Evolutionary conservation across 2,797 vertebrate genomes (phyloP), one percentile per base, ranked within the genome.

Genomic region (Cryptoblepharus egeriae): DNA sequence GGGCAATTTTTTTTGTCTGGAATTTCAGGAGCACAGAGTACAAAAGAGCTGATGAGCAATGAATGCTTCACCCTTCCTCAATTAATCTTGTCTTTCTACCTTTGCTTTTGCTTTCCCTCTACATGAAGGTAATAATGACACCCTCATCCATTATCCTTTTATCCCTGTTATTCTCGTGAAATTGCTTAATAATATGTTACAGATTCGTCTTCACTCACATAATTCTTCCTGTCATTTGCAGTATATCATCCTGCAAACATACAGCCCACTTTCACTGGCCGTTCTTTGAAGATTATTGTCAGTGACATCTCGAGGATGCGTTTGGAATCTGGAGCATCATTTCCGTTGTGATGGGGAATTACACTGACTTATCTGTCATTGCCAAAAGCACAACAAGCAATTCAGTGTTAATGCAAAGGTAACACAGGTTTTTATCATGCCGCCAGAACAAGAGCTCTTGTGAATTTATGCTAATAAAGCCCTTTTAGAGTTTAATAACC

Each of bases 81-180:
- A 98, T 98, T 98, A 98, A 98, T 98, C 98, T 98, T 97, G 97
- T 98, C 97, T 97, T 94, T 96, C 96, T 97, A 98, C 97, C 97
- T 98, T 97, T 97, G 96, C 97, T 96, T 96, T 95, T 94, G 95
- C 93, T 95, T 96, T 96, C 96, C 96, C 95, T 97, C 96, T 96
- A 96, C 96, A 96, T 96, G 96, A 95, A 97, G 97, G 97, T 96
- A 97, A 97, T 97, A 97, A 97, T 96, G 97, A 97, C 97, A 97
- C 96, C 95, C 97, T 97, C 98, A 98, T 98, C 98, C 97, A 98
- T 98, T 98, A 98, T 97, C 97, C 97, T 97, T 97, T 98, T 97
- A 98, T 98, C 97, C 97, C 96, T 93, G 96, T 97, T 98, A 97
- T 98, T 97, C 97, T 97, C 96, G 82, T 96, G 96, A 97, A 97